A percentile compares a stretch with the other conserved stretches of the same genome.
phyloP scores from a whole-genome alignment of 1,140 invertebrate species.

The Drosophila kepulauana region DNA sequence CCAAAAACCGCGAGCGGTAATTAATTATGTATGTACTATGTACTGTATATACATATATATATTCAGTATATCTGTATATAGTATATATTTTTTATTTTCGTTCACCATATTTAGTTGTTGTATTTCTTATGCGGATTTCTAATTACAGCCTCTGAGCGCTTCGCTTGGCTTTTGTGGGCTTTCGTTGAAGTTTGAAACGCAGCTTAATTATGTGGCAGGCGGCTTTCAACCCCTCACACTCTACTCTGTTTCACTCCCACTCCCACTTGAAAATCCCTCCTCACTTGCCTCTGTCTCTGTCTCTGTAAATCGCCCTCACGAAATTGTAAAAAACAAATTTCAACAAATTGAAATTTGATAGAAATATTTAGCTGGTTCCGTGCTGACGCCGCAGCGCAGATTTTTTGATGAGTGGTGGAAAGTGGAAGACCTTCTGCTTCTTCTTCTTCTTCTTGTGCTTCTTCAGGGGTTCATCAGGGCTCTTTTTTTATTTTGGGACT shows the following conservation, averaged over 20 bases:
- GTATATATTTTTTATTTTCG: slow-evolving; percentile 32
- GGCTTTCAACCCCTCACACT: slow-evolving; percentile 13
- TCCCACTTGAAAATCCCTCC: background rate
- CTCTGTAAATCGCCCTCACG: background rate
- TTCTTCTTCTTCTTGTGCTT: too few species aligned
- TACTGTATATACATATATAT: slow-evolving; percentile 9
- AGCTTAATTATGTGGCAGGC: slow-evolving; percentile 77
- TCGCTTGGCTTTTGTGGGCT: slow-evolving; percentile 68
- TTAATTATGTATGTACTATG: slow-evolving; percentile 75
- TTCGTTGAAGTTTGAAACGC: slow-evolving; percentile 57
- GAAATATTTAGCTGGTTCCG: slow-evolving; percentile 68
- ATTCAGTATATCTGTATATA: background rate
- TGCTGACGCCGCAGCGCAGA: slow-evolving; percentile 8
- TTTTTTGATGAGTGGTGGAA: slow-evolving; percentile 2
- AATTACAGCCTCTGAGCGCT: slow-evolving; percentile 61
- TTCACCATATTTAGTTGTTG: background rate
- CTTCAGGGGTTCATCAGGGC: slow-evolving; percentile 1
- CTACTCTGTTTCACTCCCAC: background rate
- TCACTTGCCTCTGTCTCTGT: background rate
- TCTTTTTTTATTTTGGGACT: slow-evolving; percentile 27
- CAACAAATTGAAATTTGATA: slow-evolving; percentile 82
- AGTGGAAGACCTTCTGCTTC: background rate
- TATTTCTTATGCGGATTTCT: slow-evolving; percentile 54
- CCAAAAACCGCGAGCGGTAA: slow-evolving; percentile 41
- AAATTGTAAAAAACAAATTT: slow-evolving; percentile 56